Percentiles rank a stretch among this genome's conserved stretches.
phyloP scores from a whole-genome alignment of 2,113 vertebrate genomes.

The Nerophis lumbriciformis region DNA sequence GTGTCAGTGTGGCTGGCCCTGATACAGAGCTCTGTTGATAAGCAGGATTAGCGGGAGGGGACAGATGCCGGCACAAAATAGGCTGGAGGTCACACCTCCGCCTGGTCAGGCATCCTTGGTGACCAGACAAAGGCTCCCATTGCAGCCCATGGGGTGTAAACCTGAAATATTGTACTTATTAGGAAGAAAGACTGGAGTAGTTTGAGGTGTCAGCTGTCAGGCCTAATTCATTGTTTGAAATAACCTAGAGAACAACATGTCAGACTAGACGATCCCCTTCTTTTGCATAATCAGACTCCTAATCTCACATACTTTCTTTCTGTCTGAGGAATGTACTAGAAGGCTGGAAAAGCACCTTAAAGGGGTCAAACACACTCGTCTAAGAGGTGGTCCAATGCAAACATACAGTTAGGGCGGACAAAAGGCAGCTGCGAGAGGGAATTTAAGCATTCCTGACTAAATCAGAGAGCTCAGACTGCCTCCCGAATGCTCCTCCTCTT shows the following conservation, averaged over 20 bases:
- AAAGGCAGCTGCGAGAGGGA: slow-evolving; percentile 30
- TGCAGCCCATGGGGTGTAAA: slow-evolving; percentile 9
- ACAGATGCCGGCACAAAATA: slow-evolving; percentile 69
- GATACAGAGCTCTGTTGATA: slow-evolving; percentile 63
- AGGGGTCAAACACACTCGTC: no score
- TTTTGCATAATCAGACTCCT: no score
- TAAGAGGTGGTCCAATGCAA: no score
- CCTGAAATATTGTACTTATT: not conserved
- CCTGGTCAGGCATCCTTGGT: slow-evolving; percentile 37
- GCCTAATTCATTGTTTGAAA: no score
- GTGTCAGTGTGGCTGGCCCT: slow-evolving; percentile 56
- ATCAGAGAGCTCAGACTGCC: slow-evolving; percentile 49
- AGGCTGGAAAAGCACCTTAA: no score
- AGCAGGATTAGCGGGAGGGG: slow-evolving; percentile 70
- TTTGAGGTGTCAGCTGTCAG: not conserved
- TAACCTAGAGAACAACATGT: no score
- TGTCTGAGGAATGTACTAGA: no score
- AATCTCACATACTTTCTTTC: no score
- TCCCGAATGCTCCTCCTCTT: slow-evolving; percentile 50
- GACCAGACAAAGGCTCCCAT: slow-evolving; percentile 51
- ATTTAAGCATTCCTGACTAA: slow-evolving; percentile 65
- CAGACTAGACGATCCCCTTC: no score
- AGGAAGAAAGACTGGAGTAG: not conserved
- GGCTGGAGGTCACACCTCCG: slow-evolving; percentile 66
- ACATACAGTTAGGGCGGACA: slow-evolving; percentile 28